These are phyloP conservation scores for Epizoanthus fatuus DNA, from an alignment of 92 coral and sea anemone genomes.

Conservation along the genomic window DNA sequence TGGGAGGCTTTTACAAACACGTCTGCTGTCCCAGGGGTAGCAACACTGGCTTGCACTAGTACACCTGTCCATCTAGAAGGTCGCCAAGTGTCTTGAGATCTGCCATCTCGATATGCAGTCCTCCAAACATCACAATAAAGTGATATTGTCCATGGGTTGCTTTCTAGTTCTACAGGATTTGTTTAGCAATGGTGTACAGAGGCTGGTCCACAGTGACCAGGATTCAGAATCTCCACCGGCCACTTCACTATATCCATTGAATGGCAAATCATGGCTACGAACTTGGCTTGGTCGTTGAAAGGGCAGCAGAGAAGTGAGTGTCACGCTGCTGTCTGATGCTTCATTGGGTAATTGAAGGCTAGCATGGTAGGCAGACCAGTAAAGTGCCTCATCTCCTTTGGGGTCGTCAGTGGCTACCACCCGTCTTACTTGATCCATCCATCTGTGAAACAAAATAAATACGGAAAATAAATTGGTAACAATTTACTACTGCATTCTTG, in stretches of 20 bases:
- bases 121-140: slow-evolving; percentile 36
- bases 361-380: slow-evolving; percentile 49
- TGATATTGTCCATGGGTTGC: slow-evolving; percentile 19
- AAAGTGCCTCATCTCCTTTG: slow-evolving; percentile 26
- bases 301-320: slow-evolving; percentile 45
- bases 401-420: slow-evolving; percentile 7
- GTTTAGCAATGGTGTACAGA: not conserved
- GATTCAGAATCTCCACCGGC: slow-evolving; percentile 15
- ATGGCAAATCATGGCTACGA: slow-evolving; percentile 52
- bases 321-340: slow-evolving; percentile 7
- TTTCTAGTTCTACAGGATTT: slow-evolving; percentile 8
- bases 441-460: too few relatives aligned
- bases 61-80: slow-evolving; percentile 25
- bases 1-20: slow-evolving; percentile 15
- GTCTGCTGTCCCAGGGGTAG: slow-evolving; percentile 21
- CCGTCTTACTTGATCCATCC: not conserved
- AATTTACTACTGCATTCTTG: too few relatives aligned
- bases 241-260: slow-evolving; percentile 45
- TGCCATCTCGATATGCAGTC: slow-evolving; percentile 31
- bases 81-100: slow-evolving; percentile 33
- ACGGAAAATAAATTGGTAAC: too few relatives aligned
- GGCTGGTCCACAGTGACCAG: slow-evolving; percentile 19
- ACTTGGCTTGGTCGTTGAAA: slow-evolving; percentile 47
- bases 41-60: slow-evolving; percentile 31
- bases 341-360: slow-evolving; percentile 29